These are phyloP conservation scores for Macrostomum lignano DNA, from an alignment of 1,140 invertebrate genomes.

Conservation along the genomic window DNA sequence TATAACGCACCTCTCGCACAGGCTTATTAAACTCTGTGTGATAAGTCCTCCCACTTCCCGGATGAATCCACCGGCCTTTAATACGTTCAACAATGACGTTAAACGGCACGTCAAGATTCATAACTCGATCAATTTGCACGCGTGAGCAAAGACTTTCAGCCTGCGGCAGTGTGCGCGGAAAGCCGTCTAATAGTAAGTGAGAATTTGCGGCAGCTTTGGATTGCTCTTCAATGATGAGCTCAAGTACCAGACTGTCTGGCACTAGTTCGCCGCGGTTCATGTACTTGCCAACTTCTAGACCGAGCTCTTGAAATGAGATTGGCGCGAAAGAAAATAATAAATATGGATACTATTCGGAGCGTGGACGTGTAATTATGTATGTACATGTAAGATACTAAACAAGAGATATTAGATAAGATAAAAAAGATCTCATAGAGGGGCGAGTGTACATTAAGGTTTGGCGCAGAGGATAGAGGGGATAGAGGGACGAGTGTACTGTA, in stretches of 20 bases:
- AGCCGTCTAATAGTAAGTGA: slow-evolving; percentile 65
- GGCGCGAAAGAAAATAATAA: too few relatives aligned
- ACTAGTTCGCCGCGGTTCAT: slow-evolving; percentile 53
- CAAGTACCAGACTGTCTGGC: slow-evolving; percentile 55
- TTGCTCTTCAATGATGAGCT: slow-evolving; percentile 47
- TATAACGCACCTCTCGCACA: slow-evolving; percentile 36
- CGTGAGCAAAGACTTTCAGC: slow-evolving; percentile 38
- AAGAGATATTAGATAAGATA: too few relatives aligned
- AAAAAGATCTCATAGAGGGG: too few relatives aligned
- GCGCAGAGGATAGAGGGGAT: too few relatives aligned
- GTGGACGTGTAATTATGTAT: too few relatives aligned
- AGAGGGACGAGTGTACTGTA: too few relatives aligned
- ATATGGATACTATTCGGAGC: too few relatives aligned
- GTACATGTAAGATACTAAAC: too few relatives aligned
- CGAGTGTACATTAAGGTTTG: too few relatives aligned
- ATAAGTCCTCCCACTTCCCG: slow-evolving; percentile 61
- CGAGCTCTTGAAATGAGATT: slow-evolving; percentile 33
- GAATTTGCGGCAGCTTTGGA: slow-evolving; percentile 35
- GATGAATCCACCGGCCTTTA: slow-evolving; percentile 55
- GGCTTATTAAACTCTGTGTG: slow-evolving; percentile 74
- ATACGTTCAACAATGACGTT: slow-evolving; percentile 53
- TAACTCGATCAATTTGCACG: slow-evolving; percentile 41
- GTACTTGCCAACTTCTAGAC: slow-evolving; percentile 43
- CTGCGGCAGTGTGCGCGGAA: slow-evolving; percentile 57
- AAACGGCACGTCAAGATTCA: slow-evolving; percentile 64